These are phyloP conservation scores for Eupleurogrammus muticus DNA, from an alignment of 2,797 vertebrate species.

Conservation along the genomic window DNA sequence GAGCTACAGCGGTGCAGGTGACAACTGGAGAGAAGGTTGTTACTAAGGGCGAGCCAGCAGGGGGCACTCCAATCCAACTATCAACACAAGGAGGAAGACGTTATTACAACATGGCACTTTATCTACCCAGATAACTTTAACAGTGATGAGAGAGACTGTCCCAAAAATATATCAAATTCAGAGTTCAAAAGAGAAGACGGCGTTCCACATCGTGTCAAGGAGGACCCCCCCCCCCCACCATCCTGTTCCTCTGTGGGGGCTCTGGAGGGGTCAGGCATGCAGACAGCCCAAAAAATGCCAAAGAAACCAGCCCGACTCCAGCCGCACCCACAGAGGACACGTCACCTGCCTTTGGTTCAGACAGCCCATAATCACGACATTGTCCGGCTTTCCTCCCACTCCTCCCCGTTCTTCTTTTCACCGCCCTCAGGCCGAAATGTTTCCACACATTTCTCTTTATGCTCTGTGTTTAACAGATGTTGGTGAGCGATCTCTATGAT, in stretches of 20 bases:
- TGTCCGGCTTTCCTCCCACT: constrained; percentile 26
- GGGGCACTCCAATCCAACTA: constrained; percentile 79
- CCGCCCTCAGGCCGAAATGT: constrained; percentile 79
- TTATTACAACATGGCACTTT: constrained; percentile 92
- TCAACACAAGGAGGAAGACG: constrained; percentile 87
- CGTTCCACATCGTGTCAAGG: constrained; percentile 40
- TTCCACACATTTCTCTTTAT: constrained; percentile 65
- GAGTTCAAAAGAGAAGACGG: constrained; percentile 39
- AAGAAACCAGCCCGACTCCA: constrained; percentile 88
- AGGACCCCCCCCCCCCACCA: constrained; percentile 44
- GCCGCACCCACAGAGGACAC: constrained; percentile 70
- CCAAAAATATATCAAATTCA: constrained; percentile 37
- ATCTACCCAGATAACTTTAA: constrained; percentile 88
- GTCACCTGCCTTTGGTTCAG: constrained; percentile 54
- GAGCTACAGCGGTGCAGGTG: constrained; percentile 87
- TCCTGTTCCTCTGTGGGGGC: constrained; percentile 48
- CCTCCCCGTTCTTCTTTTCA: constrained; percentile 33
- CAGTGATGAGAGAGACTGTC: constrained; percentile 69
- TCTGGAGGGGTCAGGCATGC: constrained; percentile 69
- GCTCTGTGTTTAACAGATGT: constrained; percentile 71
- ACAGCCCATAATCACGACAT: constrained; percentile 38
- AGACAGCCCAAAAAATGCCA: constrained; percentile 83
- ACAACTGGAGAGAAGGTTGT: constrained; percentile 98
- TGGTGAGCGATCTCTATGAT: constrained; percentile 63
- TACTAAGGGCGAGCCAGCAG: constrained; percentile 87